Percentiles rank a stretch among this genome's conserved stretches.
phyloP scores from a whole-genome alignment of 1,140 invertebrate species.

The Drosophila serrata region DNA sequence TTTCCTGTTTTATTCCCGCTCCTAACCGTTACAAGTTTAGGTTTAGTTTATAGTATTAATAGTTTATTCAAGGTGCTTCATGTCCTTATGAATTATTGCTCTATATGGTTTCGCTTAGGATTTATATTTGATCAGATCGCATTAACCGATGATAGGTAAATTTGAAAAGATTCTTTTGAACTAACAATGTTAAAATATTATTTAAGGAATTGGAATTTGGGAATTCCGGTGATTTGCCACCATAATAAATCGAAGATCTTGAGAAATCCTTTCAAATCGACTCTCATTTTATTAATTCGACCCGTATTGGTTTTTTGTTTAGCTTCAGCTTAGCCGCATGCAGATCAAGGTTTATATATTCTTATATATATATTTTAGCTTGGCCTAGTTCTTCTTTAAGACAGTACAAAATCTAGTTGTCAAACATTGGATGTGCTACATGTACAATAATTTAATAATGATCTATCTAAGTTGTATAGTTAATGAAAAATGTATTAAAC shows the following conservation, averaged over 20 bases:
- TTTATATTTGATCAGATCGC: constrained; percentile 16
- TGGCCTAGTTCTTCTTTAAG: constrained; percentile 49
- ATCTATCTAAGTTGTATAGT: constrained; percentile 60
- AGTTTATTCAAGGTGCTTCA: constrained; percentile 32
- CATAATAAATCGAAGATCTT: background rate
- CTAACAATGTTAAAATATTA: background rate
- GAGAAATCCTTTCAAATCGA: background rate
- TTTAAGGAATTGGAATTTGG: background rate
- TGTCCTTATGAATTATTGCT: constrained; percentile 53
- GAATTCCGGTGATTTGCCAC: background rate
- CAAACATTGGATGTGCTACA: constrained; percentile 44
- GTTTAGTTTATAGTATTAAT: constrained; percentile 21
- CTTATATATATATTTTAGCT: constrained; percentile 41
- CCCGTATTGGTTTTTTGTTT: constrained; percentile 14
- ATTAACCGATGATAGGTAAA: background rate
- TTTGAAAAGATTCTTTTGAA: background rate
- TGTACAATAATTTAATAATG: constrained; percentile 57
- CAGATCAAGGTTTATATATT: constrained; percentile 50
- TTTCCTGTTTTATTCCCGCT: constrained; percentile 36
- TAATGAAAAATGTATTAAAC: constrained; percentile 35
- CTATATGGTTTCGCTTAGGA: constrained; percentile 42
- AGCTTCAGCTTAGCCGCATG: constrained; percentile 50
- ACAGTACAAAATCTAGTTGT: constrained; percentile 64
- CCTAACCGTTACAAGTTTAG: constrained; percentile 62
- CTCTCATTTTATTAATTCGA: constrained; percentile 3